Percentiles rank a stretch among this genome's conserved stretches.
Evolutionary conservation across 1,140 invertebrate genomes (phyloP).

Genomic region (Cydia fagiglandana): DNA sequence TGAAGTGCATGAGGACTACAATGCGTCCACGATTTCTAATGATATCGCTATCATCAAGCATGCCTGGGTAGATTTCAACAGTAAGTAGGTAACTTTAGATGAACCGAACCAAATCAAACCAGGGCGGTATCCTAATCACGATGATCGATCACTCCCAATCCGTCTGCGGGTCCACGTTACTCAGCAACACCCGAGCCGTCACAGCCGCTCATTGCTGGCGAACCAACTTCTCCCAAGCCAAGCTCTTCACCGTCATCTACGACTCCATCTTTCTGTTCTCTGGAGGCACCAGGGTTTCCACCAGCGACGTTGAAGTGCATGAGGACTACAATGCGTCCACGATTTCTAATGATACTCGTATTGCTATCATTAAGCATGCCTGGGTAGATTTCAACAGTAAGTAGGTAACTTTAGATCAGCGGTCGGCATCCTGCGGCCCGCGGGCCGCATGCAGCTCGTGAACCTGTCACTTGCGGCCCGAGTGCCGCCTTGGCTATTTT

Average conservation of each 20-base stretch:
- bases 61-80: constrained; percentile 38
- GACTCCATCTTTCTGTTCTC: constrained; percentile 38
- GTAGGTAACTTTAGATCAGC: not conserved
- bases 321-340: constrained; percentile 36
- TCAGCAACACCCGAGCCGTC: constrained; percentile 43
- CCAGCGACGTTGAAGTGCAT: constrained; percentile 40
- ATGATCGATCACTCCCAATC: constrained; percentile 37
- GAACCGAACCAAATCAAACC: too few relatives aligned
- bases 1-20: constrained; percentile 39
- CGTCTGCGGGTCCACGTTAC: constrained; percentile 47
- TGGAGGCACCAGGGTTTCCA: constrained; percentile 41
- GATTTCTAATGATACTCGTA: constrained; percentile 38
- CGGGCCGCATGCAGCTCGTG: too few relatives aligned
- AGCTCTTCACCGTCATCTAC: not conserved
- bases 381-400: constrained; percentile 42
- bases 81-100: constrained; percentile 34
- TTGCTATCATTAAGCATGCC: constrained; percentile 40
- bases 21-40: constrained; percentile 32
- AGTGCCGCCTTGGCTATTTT: too few relatives aligned
- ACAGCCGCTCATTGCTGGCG: constrained; percentile 53
- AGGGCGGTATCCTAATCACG: constrained; percentile 45
- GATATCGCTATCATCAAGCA: constrained; percentile 44
- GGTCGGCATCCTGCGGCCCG: too few relatives aligned
- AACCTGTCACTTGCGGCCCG: too few relatives aligned
- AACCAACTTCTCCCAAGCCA: constrained; percentile 33